Evolutionary conservation across 2,888 invertebrate species (phyloP).

Genomic region (Noctua janthe): DNA sequence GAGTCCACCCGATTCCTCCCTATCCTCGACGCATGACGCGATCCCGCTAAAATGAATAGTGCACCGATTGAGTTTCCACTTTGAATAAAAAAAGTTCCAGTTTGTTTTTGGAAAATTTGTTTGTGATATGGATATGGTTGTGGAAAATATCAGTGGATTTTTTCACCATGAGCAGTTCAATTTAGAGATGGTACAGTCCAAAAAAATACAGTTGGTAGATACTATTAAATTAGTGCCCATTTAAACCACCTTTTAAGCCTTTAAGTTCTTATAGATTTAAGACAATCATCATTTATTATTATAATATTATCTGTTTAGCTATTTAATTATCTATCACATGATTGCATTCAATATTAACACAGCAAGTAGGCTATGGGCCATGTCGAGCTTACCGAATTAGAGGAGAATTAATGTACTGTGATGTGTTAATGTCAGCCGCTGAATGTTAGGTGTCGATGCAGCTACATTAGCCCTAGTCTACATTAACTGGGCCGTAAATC

Average conservation of each 20-base stretch:
- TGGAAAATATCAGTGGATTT: slow-evolving; percentile 16
- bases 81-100: slow-evolving; percentile 37
- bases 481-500: slow-evolving; percentile 43
- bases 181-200: neutral
- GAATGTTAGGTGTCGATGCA: slow-evolving; percentile 44
- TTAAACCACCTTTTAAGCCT: neutral
- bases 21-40: slow-evolving; percentile 36
- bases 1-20: slow-evolving; percentile 18
- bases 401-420: slow-evolving; percentile 40
- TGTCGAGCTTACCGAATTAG: slow-evolving; percentile 31
- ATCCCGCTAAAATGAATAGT: slow-evolving; percentile 51
- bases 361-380: slow-evolving; percentile 3
- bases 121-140: slow-evolving; percentile 22
- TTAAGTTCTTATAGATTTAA: too few species aligned
- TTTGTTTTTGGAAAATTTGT: slow-evolving; percentile 26
- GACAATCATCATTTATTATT: neutral
- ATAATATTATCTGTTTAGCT: neutral
- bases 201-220: neutral
- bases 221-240: neutral
- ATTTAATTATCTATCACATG: slow-evolving; percentile 1
- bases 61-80: slow-evolving; percentile 42
- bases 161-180: slow-evolving; percentile 1
- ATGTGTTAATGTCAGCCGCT: slow-evolving; percentile 39
- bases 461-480: slow-evolving; percentile 20
- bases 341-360: slow-evolving; percentile 14